Percentiles rank a stretch among this genome's conserved stretches.
phyloP scores from a whole-genome alignment of 2,888 invertebrate genomes.

The Helleia helle region DNA sequence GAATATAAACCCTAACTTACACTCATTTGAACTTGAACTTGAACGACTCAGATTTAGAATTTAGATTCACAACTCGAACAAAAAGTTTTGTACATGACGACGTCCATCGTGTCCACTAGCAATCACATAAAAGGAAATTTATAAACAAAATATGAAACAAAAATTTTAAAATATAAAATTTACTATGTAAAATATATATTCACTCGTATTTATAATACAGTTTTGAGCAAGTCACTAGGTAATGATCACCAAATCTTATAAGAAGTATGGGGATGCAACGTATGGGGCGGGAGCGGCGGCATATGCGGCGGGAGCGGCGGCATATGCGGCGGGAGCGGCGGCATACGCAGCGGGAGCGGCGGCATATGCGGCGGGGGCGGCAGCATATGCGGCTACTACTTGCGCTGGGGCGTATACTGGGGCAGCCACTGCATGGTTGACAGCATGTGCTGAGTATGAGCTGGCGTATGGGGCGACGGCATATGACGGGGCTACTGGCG shows the following conservation, averaged over 20 bases:
- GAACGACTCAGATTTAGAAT: too few relatives aligned
- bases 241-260: constrained; percentile 64
- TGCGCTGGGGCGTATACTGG: constrained; percentile 67
- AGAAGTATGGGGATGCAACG: constrained; percentile 29
- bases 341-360: constrained; percentile 25
- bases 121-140: too few relatives aligned
- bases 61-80: too few relatives aligned
- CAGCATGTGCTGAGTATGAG: constrained; percentile 82
- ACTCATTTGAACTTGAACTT: too few relatives aligned
- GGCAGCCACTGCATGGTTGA: constrained; percentile 83
- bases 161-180: not conserved
- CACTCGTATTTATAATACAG: constrained; percentile 28
- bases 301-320: constrained; percentile 26
- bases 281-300: constrained; percentile 26
- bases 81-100: too few relatives aligned
- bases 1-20: too few relatives aligned
- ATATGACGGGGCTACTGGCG: constrained; percentile 74
- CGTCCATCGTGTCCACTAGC: too few relatives aligned
- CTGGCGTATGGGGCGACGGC: constrained; percentile 82
- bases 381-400: constrained; percentile 38
- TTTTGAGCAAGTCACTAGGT: constrained; percentile 65
- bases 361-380: constrained; percentile 26
- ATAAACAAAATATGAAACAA: not conserved
- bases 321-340: constrained; percentile 25
- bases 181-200: constrained; percentile 16